Evolutionary conservation across 2,888 invertebrate genomes (phyloP), one percentile per base, ranked within the genome.

Genomic region (Tetramorium bicarinatum): DNA sequence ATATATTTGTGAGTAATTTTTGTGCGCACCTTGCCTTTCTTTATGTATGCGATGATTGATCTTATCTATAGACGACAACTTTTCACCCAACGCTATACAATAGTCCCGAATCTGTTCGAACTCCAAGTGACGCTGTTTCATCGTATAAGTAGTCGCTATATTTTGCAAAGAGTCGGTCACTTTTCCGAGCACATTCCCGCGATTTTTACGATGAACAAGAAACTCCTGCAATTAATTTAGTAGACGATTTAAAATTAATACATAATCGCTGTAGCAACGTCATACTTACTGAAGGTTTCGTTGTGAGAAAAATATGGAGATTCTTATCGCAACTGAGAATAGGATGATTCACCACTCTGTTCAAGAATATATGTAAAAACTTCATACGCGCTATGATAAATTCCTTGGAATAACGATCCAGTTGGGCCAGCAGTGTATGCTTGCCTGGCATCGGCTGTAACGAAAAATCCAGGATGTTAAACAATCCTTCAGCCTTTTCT

Each of bases 321-420:
- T 96, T 96, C 90, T 96, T 96, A 92, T 97, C 96, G 91, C 96
- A 97, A 85, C 97, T 97, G 62, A 97, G 94, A 79, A 97, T 96
- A 0, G 97, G 97, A 94, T 97, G 97, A 90, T 96, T 96, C n/a
- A 96, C 96, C 13, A 97, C 94, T 87, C 97, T 95, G 82, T 96
- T 96, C 71, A 97, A 95, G 93, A 97, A 97, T 83, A 96, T 95
- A 91, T 97, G 96, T 67, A 97, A 95, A 52, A 97, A 95, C 86
- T 96, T 95, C 96, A 97, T 97, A 91, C 97, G 95, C 47, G 96
- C 95, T 84, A 96, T 94, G 66, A 97, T 96, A 93, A 97, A 97
- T 91, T 97, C 97, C 93, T 96, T 96, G 85, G 97, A 97, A 93
- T 97, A 97, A 85, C 97, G 95, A 94, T 97, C 97, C 87, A 97